These are phyloP conservation scores for Romanogobio albipinnatus DNA, from an alignment of 2,113 vertebrate species.

Conservation along the genomic window DNA sequence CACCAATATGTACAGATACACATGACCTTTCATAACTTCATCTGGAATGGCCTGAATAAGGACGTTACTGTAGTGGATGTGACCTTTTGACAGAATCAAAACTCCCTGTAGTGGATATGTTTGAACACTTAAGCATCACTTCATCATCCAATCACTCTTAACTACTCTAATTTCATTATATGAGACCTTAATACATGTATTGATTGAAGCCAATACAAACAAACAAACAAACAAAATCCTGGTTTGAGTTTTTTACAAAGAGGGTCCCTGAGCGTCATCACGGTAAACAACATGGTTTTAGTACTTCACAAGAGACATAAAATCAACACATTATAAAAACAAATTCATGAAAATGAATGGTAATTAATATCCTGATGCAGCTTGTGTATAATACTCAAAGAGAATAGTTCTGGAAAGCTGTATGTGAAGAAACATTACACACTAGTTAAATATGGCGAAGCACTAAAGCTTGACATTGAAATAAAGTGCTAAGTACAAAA, in stretches of 20 bases:
- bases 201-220: conserved; percentile 13
- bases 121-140: background rate
- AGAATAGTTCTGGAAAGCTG: conserved; percentile 56
- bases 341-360: conserved; percentile 32
- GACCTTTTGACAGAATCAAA: conserved; percentile 12
- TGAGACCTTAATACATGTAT: conserved; percentile 17
- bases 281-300: conserved; percentile 66
- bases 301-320: conserved; percentile 21
- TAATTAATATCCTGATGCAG: conserved; percentile 59
- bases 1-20: conserved; percentile 72
- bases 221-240: conserved; percentile 13
- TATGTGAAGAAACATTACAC: conserved; percentile 50
- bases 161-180: background rate
- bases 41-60: conserved; percentile 1
- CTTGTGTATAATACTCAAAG: conserved; percentile 59
- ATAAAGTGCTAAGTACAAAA: conserved; percentile 82
- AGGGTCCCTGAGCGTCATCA: conserved; percentile 78
- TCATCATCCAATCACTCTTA: conserved; percentile 10
- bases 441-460: conserved; percentile 68
- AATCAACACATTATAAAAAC: background rate
- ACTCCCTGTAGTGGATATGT: background rate
- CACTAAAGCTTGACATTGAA: conserved; percentile 67
- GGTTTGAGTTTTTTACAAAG: conserved; percentile 41
- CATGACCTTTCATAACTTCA: conserved; percentile 48
- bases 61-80: conserved; percentile 14